Conservation (phyloP, 2,113 vertebrate species). For the Eulemur rufifrons region DNA sequence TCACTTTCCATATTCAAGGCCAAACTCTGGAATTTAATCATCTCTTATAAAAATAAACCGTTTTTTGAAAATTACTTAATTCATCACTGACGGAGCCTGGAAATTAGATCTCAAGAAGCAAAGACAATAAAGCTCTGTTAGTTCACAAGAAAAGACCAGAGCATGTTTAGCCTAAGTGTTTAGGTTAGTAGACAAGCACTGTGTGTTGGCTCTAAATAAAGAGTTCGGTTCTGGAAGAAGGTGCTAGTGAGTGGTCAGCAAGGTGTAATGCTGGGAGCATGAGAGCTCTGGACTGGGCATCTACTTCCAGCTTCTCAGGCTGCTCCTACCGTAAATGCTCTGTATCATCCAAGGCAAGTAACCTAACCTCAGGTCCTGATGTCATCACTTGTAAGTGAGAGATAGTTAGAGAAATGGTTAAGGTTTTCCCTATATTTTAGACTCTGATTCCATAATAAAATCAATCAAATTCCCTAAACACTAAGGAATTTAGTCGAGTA, state of each 20-base stretch:
- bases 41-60: slow-evolving; percentile 54
- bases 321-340: background rate
- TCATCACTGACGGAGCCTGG: background rate
- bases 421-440: background rate
- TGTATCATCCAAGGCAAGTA: background rate
- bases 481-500: background rate
- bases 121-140: slow-evolving; percentile 5
- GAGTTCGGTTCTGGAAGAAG: background rate
- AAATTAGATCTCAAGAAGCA: slow-evolving; percentile 23
- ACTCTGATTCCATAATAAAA: background rate
- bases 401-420: background rate
- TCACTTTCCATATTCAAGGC: slow-evolving; percentile 43
- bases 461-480: background rate
- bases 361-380: background rate
- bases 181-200: background rate
- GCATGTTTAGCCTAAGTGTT: background rate
- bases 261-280: background rate
- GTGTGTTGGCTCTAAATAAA: background rate
- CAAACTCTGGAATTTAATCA: slow-evolving; percentile 50
- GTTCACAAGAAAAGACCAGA: background rate
- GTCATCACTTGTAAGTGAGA: background rate
- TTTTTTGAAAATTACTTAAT: slow-evolving; percentile 46
- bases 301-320: background rate
- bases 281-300: too few relatives aligned
- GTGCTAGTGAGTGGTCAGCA: background rate